These are phyloP conservation scores for Aphelenchoides fujianensis DNA, from an alignment of 1,140 invertebrate genomes.

Conservation along the genomic window DNA sequence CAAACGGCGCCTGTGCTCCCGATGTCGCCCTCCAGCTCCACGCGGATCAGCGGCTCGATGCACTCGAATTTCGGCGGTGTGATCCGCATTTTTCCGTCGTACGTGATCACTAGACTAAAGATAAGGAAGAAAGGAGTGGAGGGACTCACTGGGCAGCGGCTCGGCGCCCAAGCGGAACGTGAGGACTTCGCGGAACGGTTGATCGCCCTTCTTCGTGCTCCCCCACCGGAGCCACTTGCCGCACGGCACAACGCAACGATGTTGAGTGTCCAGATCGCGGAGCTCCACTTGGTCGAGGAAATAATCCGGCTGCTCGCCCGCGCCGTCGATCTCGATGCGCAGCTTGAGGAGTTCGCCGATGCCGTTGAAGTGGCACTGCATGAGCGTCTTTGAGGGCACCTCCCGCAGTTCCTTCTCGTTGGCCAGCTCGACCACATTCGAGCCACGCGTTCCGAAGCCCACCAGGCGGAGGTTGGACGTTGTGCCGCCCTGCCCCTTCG, in stretches of 20 bases:
- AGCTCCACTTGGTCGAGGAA: conserved; percentile 36
- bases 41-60: conserved; percentile 19
- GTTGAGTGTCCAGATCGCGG: conserved; percentile 47
- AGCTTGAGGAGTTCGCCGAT: conserved; percentile 50
- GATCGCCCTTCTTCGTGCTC: conserved; percentile 41
- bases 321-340: conserved; percentile 41
- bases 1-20: conserved; percentile 41
- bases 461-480: conserved; percentile 43
- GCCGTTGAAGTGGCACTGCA: conserved; percentile 32
- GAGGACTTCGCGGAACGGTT: conserved; percentile 44
- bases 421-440: not conserved
- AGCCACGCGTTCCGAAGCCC: conserved; percentile 42
- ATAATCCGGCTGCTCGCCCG: conserved; percentile 38
- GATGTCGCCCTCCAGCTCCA: conserved; percentile 48
- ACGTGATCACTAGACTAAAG: conserved; percentile 46
- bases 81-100: conserved; percentile 46
- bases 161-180: conserved; percentile 46
- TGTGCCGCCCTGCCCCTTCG: conserved; percentile 38
- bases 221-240: conserved; percentile 44
- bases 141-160: conserved; percentile 35
- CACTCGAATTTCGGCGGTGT: not conserved
- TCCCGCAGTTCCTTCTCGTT: conserved; percentile 36
- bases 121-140: conserved; percentile 1
- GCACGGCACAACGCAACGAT: conserved; percentile 44
- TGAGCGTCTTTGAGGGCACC: conserved; percentile 43